Evolutionary conservation across 1,140 invertebrate genomes (phyloP), one percentile per base, ranked within the genome.

Genomic region (Trichogramma pretiosum): DNA sequence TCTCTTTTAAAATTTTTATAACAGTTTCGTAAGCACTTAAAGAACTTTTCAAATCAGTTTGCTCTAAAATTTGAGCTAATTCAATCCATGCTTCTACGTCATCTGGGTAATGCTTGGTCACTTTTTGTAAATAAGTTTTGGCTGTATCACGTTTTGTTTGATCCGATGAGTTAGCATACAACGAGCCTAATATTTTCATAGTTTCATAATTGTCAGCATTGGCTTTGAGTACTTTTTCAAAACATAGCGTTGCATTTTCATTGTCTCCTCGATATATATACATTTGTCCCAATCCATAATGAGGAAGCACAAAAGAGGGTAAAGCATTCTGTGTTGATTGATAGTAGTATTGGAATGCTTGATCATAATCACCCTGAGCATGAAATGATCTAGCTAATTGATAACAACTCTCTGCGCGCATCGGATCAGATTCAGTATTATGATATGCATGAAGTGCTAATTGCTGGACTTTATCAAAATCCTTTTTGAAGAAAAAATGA

Each of bases 41-140:
- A 2, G 94, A 70, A 42, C 76, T 83, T 66, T 86, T 85, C 22
- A 95, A 75, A 79, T 98, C 95, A 59, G 84, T 87, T 61, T 96
- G 91, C 62, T 99, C 95, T 26, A 98, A 74, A 62, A 99, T 97
- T 73, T 99, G 95, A 0, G 95, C 96, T 37, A 98, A 72, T 70
- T 99, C 96, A 54, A 99, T 98, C 92, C 96, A 98, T 2, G 94
- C 95, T 67, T 99, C 97, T 3, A 98, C 89, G 71, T 99, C 96
- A 59, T 99, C 94, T 0, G 93, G 91, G 68, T 93, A 94, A 67
- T 96, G 90, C 65, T 98, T 93, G 0, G 94, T 98, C 7, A 98
- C 87, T 70, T 93, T 93, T 58, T 88, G 85, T 9, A 93, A 68
- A 69, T 93, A 88, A 58, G 84, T 87, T 67, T 90, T 89, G 0